These are phyloP conservation scores for Polydrusus tereticollis DNA, from an alignment of 2,888 invertebrate genomes.

Conservation along the genomic window DNA sequence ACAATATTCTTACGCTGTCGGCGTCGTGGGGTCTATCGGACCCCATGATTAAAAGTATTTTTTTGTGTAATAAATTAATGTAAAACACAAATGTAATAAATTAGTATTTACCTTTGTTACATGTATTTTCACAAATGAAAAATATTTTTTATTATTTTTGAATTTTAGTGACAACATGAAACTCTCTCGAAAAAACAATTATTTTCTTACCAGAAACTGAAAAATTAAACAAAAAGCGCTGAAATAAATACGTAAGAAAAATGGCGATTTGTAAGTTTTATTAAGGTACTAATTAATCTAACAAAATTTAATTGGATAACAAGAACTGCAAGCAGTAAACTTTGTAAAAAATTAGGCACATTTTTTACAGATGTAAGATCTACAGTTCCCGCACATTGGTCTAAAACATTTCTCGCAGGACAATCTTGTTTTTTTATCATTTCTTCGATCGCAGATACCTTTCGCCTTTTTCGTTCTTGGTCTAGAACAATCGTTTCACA, in stretches of 20 bases:
- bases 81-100: neutral
- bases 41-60: neutral
- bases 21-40: neutral
- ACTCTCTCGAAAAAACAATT: neutral
- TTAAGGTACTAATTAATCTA: neutral
- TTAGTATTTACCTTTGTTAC: neutral
- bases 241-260: neutral
- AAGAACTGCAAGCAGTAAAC: neutral
- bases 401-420: neutral
- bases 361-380: neutral
- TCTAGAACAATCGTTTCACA: too few relatives aligned
- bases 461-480: too few relatives aligned
- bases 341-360: neutral
- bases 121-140: neutral
- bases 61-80: too few relatives aligned
- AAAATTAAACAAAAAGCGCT: neutral
- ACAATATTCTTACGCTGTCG: neutral
- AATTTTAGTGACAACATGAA: neutral
- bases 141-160: neutral
- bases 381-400: neutral
- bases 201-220: neutral
- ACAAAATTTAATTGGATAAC: neutral
- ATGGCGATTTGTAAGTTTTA: neutral
- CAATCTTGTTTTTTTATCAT: neutral
- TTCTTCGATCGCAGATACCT: neutral